Conservation (phyloP, 2,888 invertebrate species). For the Pseudanteris insignis region DNA sequence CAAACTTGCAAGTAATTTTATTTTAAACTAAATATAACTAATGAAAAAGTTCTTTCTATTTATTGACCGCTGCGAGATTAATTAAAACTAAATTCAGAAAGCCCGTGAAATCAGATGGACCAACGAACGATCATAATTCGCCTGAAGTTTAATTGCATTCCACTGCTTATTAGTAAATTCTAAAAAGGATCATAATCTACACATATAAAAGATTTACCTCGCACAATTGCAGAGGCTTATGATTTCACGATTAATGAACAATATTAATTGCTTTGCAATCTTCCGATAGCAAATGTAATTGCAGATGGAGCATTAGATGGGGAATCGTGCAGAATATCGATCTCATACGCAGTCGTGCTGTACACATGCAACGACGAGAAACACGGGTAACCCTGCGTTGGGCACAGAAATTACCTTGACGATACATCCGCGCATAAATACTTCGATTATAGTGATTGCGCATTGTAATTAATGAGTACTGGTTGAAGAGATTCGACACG, state of each 20-base stretch:
- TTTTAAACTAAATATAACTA: too few relatives aligned
- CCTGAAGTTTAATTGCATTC: conserved; percentile 34
- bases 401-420: conserved; percentile 33
- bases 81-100: too few relatives aligned
- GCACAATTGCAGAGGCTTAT: conserved; percentile 35
- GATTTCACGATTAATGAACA: conserved; percentile 31
- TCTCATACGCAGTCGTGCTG: conserved; percentile 15
- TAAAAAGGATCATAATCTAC: conserved; percentile 26
- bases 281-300: conserved; percentile 39
- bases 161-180: conserved; percentile 33
- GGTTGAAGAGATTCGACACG: conserved; percentile 7
- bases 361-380: conserved; percentile 26
- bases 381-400: too few relatives aligned
- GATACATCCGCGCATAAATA: conserved; percentile 41
- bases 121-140: too few relatives aligned
- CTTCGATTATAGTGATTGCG: conserved; percentile 35
- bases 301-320: conserved; percentile 34
- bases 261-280: conserved; percentile 43
- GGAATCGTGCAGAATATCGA: conserved; percentile 40
- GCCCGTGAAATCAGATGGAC: too few relatives aligned
- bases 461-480: conserved; percentile 29
- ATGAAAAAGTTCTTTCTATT: too few relatives aligned
- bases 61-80: too few relatives aligned
- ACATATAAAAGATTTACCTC: conserved; percentile 5
- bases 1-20: too few relatives aligned